These are phyloP conservation scores for Cephus pygmeus DNA, from an alignment of 2,888 invertebrate species.

Conservation along the genomic window DNA sequence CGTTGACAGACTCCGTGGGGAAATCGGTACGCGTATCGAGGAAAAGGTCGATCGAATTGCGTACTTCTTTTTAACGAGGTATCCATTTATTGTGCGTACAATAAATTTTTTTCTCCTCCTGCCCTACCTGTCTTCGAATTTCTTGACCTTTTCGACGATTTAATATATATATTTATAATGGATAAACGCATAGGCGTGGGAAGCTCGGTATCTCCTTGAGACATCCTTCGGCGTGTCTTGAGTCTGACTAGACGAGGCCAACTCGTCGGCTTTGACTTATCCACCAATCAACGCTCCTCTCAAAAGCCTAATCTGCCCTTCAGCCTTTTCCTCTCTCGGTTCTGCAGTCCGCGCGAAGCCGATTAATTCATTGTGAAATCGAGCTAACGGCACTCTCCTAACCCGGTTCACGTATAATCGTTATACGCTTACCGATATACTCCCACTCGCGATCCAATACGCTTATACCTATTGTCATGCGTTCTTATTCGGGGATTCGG, in stretches of 20 bases:
- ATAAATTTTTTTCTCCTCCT: too few species aligned
- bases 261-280: neutral
- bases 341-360: constrained; percentile 5
- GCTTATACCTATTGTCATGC: too few species aligned
- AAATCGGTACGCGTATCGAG: too few species aligned
- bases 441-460: too few species aligned
- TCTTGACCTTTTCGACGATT: too few species aligned
- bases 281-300: neutral
- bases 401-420: constrained; percentile 34
- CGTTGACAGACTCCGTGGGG: too few species aligned
- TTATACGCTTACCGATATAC: constrained; percentile 9
- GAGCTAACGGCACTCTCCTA: constrained; percentile 43
- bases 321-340: neutral
- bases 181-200: neutral
- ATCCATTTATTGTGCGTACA: too few species aligned
- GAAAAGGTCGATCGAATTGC: too few species aligned
- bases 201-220: constrained; percentile 1
- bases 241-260: neutral
- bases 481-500: too few species aligned
- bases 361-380: constrained; percentile 46
- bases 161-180: too few species aligned
- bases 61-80: too few species aligned
- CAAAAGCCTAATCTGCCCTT: neutral
- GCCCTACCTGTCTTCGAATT: too few species aligned
- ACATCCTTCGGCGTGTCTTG: neutral